These are phyloP conservation scores for Gallinago paraguaiae DNA, from an alignment of 2,113 vertebrate species.

Conservation along the genomic window DNA sequence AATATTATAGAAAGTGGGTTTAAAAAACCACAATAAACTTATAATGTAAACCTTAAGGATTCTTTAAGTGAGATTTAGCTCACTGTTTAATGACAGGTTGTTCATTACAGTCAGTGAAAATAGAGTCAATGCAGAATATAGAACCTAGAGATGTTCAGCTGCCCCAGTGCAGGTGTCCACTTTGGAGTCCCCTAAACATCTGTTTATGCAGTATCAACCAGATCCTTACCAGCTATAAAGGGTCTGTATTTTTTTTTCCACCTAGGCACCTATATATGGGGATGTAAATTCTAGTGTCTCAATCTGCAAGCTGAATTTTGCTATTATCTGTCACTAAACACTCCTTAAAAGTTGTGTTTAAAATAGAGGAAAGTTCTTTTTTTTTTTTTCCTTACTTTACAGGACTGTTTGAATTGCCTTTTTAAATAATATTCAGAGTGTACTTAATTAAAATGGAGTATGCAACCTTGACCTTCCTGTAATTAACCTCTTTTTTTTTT, in stretches of 20 bases:
- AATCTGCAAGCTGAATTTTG: neutral
- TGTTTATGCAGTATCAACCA: neutral
- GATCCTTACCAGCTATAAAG: neutral
- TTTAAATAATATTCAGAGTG: neutral
- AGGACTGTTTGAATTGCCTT: neutral
- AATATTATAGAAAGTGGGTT: neutral
- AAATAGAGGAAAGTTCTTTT: neutral
- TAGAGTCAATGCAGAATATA: neutral
- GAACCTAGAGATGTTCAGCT: neutral
- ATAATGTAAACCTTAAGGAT: neutral
- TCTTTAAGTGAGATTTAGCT: neutral
- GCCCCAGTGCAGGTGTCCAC: accelerated
- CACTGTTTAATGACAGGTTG: neutral
- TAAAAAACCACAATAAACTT: neutral
- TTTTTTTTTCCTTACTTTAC: neutral
- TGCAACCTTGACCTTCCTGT: neutral
- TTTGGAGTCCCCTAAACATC: neutral
- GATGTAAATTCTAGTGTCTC: neutral
- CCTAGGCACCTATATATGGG: neutral
- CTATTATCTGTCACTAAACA: neutral
- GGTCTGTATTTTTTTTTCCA: neutral
- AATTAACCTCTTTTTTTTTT: neutral
- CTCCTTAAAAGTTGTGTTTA: neutral
- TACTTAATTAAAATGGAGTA: neutral
- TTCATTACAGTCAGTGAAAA: neutral